These are phyloP conservation scores for Pseudococcus viburni DNA, from an alignment of 2,888 invertebrate genomes.

Conservation along the genomic window DNA sequence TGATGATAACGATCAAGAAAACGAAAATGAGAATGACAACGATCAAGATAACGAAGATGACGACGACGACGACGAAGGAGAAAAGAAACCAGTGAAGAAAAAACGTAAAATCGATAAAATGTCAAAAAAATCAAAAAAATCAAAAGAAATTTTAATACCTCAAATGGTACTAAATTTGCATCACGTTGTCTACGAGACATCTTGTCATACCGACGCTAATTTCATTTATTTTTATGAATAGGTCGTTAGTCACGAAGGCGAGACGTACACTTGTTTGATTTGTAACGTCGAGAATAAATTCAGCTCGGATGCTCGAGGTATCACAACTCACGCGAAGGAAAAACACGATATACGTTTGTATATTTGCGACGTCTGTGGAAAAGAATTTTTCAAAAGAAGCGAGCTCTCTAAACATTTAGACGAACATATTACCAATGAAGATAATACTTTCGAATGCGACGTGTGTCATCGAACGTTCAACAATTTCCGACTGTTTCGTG, in stretches of 20 bases:
- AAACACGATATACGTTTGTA: conserved; percentile 78
- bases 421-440: conserved; percentile 76
- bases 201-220: background rate
- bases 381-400: conserved; percentile 76
- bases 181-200: background rate
- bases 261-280: conserved; percentile 75
- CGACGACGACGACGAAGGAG: conserved; percentile 68
- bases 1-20: conserved; percentile 67
- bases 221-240: conserved; percentile 64
- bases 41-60: conserved; percentile 68
- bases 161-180: conserved; percentile 69
- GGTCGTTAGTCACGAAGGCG: conserved; percentile 71
- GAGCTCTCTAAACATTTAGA: conserved; percentile 74
- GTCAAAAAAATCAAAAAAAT: conserved; percentile 66
- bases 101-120: conserved; percentile 63
- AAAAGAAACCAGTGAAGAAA: conserved; percentile 69
- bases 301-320: conserved; percentile 75
- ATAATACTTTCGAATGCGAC: conserved; percentile 78
- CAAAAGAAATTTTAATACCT: conserved; percentile 69
- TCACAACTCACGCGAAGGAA: conserved; percentile 77
- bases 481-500: conserved; percentile 76
- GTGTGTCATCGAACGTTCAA: conserved; percentile 77
- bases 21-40: conserved; percentile 67
- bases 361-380: conserved; percentile 81
- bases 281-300: conserved; percentile 72